Evolutionary conservation across 2,113 vertebrate species (phyloP).

Genomic region (Maccullochella peelii): DNA sequence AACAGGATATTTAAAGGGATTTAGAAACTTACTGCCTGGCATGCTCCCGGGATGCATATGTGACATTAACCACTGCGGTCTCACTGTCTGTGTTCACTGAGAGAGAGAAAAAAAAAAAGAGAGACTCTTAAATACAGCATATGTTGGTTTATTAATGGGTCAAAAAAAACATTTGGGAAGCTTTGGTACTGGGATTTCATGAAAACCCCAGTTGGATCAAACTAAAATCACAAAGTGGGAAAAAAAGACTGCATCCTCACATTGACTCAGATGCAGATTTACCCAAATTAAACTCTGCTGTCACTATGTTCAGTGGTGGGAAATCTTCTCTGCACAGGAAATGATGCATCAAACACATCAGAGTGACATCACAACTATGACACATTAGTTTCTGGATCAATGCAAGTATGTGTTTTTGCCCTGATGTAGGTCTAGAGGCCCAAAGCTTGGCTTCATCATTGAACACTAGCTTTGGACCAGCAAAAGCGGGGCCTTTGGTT

Average conservation of each 20-base stretch:
- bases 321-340: neutral
- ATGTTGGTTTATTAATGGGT: neutral
- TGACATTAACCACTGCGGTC: constrained; percentile 95
- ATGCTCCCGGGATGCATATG: constrained; percentile 92
- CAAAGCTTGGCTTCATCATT: too few species aligned
- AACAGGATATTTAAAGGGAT: neutral
- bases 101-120: constrained; percentile 9
- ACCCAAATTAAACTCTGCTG: neutral
- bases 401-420: too few species aligned
- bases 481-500: too few species aligned
- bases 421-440: too few species aligned
- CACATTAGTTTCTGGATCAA: neutral
- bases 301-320: neutral
- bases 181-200: neutral
- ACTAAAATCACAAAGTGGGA: neutral
- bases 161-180: neutral
- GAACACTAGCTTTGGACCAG: too few species aligned
- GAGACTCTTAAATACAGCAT: neutral
- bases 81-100: constrained; percentile 96
- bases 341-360: neutral
- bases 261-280: neutral
- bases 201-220: neutral
- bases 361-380: neutral
- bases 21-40: constrained; percentile 92
- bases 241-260: neutral